Base-by-base conservation (phyloP, 2,888 invertebrate genomes). In the Apomyelois bistriatella region DNA sequence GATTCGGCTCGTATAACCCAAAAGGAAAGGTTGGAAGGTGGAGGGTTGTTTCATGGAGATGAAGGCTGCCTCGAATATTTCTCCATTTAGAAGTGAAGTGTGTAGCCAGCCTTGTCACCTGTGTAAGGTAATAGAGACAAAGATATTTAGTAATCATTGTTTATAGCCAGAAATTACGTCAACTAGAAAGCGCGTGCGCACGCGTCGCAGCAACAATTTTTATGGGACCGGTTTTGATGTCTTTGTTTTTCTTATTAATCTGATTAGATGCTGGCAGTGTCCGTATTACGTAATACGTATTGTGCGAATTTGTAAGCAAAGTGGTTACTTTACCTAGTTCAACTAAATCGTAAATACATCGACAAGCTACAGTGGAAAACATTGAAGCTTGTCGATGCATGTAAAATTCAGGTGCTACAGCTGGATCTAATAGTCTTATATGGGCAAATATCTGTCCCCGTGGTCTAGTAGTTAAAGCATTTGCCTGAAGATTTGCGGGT, bases 121-220 rank as follows among this genome's bases (percentile, higher is more conserved):
- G 43, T 8, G 41, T 15, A 43, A 30, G 30, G 43, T 30, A 30
- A 43, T 43, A 43, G 43, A 37, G 37, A 48, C 48, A 37, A 48
- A 37, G 37, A n/a, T 48, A n/a, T 13, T 43, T 30, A 5, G 22
- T 30, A 30, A 36, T 17, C 28, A 36, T 43, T 52, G 48, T 43
- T 36, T 37, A 52, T 35, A 42, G 22, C 52, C 22, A 17, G 36
- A 46, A 52, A 52, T 52, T 52, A 52, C 52, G 43, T 46, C 52
- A 52, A 43, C 36, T 48, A 48, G 48, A 48, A 48, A 48, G 48
- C 37, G 48, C 22, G 37, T 17, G 48, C 36, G 35, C 2, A 5
- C 22, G 22, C 22, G 22, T 35, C 35, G 47, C 36, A 10, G 17
- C 30, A 30, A 30, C 30, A 43, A 43, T 12, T 43, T 43, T 43